Percentiles rank a stretch among this genome's conserved stretches.
Evolutionary conservation across 1,140 invertebrate species (phyloP).

Genomic region (Caerostris extrusa): DNA sequence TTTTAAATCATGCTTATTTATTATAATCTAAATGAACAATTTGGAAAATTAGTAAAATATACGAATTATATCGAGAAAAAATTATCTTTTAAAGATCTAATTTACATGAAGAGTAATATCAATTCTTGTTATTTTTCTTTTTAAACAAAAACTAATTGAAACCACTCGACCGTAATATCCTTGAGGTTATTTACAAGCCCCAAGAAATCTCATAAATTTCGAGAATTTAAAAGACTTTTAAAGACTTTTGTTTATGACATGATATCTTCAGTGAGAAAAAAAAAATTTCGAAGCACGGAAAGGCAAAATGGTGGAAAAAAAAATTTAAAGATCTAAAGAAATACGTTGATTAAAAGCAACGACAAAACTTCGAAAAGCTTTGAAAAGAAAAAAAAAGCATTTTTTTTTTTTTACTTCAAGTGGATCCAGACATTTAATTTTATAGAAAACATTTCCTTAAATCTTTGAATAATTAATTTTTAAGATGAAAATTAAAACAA

Average conservation of each 20-base stretch:
- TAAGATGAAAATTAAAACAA: neutral
- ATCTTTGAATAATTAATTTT: conserved; percentile 47
- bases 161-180: conserved; percentile 18
- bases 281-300: neutral
- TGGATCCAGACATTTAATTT: conserved; percentile 38
- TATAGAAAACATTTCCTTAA: neutral
- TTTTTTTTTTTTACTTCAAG: neutral
- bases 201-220: conserved; percentile 71
- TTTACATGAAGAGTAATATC: no score
- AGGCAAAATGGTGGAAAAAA: neutral
- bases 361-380: conserved; percentile 45
- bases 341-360: conserved; percentile 59
- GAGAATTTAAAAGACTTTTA: conserved; percentile 68
- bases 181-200: neutral
- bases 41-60: no score
- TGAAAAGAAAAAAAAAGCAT: neutral
- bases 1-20: no score
- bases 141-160: conserved; percentile 62
- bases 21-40: no score
- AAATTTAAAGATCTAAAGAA: neutral
- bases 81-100: no score
- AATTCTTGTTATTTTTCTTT: neutral
- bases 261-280: conserved; percentile 37
- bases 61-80: no score
- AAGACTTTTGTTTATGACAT: conserved; percentile 57